A percentile compares a stretch with the other conserved stretches of the same genome.
These are phyloP conservation scores for Emmelina monodactyla DNA, from an alignment of 2,888 invertebrate species.

Conservation along the genomic window DNA sequence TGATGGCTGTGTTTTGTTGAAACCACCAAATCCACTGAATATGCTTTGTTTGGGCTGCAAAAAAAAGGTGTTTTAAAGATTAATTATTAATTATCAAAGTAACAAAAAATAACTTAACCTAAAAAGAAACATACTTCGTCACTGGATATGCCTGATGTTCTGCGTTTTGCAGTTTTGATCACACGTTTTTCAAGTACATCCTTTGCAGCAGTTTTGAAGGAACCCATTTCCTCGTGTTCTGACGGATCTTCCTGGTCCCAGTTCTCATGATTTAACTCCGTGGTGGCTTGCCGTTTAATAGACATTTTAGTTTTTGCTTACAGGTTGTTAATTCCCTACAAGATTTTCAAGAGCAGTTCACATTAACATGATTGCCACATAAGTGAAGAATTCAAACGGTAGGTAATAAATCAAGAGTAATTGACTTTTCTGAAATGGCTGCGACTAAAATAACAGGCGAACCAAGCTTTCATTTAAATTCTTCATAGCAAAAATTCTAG, in stretches of 20 bases:
- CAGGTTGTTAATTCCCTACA: no score
- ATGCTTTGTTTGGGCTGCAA: constrained; percentile 64
- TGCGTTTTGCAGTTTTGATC: constrained; percentile 80
- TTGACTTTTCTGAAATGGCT: no score
- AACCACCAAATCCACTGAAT: constrained; percentile 76
- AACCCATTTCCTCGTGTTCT: constrained; percentile 74
- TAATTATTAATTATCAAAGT: constrained; percentile 7
- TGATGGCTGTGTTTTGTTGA: constrained; percentile 59
- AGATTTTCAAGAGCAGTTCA: no score
- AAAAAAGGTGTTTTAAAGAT: constrained; percentile 17
- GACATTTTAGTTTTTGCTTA: no score
- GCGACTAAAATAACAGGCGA: no score
- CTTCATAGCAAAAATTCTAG: no score
- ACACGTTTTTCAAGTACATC: constrained; percentile 78
- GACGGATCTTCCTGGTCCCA: constrained; percentile 82
- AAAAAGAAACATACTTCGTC: constrained; percentile 26
- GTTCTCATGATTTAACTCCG: constrained; percentile 82
- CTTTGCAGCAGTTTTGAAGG: constrained; percentile 69
- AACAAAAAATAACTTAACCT: not conserved
- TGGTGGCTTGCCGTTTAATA: constrained; percentile 75
- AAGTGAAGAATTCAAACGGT: no score
- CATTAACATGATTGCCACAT: no score
- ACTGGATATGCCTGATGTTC: constrained; percentile 30
- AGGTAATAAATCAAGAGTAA: no score
- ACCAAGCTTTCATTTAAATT: no score